Percentiles rank a stretch among this genome's conserved stretches.
phyloP scores from a whole-genome alignment of 1,140 invertebrate genomes.

The Hetaerina americana region DNA sequence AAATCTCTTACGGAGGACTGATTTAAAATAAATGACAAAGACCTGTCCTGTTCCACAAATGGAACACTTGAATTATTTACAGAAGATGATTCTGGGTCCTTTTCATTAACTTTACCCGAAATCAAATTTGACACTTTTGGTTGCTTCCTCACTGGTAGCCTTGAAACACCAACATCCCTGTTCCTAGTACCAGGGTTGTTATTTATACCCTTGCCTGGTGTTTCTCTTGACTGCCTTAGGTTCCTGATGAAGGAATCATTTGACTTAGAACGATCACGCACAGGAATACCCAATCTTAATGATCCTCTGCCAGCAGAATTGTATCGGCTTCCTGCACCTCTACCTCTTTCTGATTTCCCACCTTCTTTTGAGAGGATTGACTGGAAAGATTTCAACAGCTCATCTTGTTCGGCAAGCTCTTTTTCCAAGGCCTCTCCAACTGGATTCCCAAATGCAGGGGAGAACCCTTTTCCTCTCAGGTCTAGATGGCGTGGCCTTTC shows the following conservation, averaged over 20 bases:
- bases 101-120: background rate
- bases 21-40: background rate
- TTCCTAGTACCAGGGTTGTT: background rate
- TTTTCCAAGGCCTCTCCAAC: conserved; percentile 14
- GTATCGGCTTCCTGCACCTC: background rate
- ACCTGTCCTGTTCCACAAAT: background rate
- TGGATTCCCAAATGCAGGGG: background rate
- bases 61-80: background rate
- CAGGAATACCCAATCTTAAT: background rate
- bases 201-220: background rate
- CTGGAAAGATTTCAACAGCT: conserved; percentile 20
- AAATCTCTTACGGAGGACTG: background rate
- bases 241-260: background rate
- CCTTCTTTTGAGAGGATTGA: conserved; percentile 17
- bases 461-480: background rate
- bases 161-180: background rate
- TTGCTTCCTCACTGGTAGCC: background rate
- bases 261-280: background rate
- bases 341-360: background rate
- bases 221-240: background rate
- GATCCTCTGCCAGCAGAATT: background rate
- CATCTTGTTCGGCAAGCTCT: conserved; percentile 23
- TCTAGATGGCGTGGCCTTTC: background rate
- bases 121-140: background rate
- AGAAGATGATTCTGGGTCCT: background rate